Conservation (phyloP, 2,113 vertebrate species). For the Uria lomvia region DNA sequence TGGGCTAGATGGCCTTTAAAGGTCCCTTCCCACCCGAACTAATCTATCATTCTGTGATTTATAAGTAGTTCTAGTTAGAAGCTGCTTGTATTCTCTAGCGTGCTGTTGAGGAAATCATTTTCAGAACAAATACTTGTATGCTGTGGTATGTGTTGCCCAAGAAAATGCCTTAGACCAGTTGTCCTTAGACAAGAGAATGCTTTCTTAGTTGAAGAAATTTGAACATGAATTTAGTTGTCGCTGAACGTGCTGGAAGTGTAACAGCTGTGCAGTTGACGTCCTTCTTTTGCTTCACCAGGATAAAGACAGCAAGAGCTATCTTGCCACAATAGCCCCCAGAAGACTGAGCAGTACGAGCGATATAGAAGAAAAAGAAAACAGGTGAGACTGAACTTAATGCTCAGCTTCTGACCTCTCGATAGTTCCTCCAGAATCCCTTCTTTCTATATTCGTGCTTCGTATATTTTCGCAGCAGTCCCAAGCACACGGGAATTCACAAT, state of each 20-base stretch:
- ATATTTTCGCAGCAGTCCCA: not conserved
- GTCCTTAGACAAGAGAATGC: not conserved
- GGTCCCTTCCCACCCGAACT: not conserved
- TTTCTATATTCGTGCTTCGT: not conserved
- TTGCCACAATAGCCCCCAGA: conserved; percentile 68
- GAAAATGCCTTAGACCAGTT: not conserved
- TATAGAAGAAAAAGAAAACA: conserved; percentile 80
- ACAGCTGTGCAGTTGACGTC: not conserved
- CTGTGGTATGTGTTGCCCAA: not conserved
- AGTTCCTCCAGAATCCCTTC: not conserved
- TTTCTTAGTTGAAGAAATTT: not conserved
- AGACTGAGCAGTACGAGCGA: conserved; percentile 66
- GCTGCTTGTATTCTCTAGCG: not conserved
- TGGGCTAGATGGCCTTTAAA: not conserved
- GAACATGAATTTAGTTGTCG: not conserved
- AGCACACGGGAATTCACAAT: not conserved
- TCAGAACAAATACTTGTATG: not conserved
- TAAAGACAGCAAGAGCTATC: conserved; percentile 72
- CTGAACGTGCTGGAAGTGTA: not conserved
- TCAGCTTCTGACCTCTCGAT: not conserved
- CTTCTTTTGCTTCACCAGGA: conserved; percentile 67
- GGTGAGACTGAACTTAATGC: conserved; percentile 59
- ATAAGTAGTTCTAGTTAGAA: not conserved
- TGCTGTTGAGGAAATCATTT: not conserved
- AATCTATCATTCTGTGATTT: not conserved